These are phyloP conservation scores for Uropsilus gracilis DNA, from an alignment of 2,113 vertebrate species.

Conservation along the genomic window DNA sequence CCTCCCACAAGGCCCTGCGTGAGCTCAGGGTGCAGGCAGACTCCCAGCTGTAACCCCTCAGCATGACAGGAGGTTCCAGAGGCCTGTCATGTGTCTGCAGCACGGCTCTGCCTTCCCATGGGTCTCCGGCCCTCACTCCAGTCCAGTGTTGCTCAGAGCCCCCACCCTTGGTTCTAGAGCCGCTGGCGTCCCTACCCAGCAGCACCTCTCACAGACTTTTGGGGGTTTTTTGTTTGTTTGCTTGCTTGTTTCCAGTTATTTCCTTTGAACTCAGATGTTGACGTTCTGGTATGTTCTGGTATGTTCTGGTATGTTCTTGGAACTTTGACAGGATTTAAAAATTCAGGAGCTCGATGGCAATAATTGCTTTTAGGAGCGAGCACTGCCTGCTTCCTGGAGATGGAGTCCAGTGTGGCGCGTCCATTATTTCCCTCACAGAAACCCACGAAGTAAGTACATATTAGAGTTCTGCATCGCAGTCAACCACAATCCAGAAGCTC, in stretches of 20 bases:
- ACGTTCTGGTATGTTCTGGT: slow-evolving; percentile 57
- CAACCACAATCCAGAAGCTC: slow-evolving; percentile 73
- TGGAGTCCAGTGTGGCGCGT: slow-evolving; percentile 78
- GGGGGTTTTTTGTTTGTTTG: too few species aligned
- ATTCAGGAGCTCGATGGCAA: slow-evolving; percentile 62
- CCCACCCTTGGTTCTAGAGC: slow-evolving; percentile 50
- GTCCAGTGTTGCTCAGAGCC: too few species aligned
- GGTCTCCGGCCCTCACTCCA: not conserved
- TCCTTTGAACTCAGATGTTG: slow-evolving; percentile 59
- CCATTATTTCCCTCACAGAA: slow-evolving; percentile 81
- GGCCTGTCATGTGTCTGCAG: not conserved
- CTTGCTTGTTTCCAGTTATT: slow-evolving; percentile 60
- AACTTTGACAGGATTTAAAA: slow-evolving; percentile 70
- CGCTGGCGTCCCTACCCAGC: slow-evolving; percentile 39
- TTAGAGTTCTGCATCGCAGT: slow-evolving; percentile 71
- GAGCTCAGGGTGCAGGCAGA: not conserved
- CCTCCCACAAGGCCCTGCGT: too few species aligned
- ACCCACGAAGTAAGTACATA: slow-evolving; percentile 81
- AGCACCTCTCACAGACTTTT: slow-evolving; percentile 71
- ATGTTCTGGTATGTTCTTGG: slow-evolving; percentile 59
- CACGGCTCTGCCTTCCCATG: not conserved
- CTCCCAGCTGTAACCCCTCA: not conserved
- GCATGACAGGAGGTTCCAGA: not conserved
- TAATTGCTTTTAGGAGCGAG: slow-evolving; percentile 74
- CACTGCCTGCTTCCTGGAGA: slow-evolving; percentile 71